phyloP scores from a whole-genome alignment of 2,888 invertebrate species.

The Monopis laevigella region DNA sequence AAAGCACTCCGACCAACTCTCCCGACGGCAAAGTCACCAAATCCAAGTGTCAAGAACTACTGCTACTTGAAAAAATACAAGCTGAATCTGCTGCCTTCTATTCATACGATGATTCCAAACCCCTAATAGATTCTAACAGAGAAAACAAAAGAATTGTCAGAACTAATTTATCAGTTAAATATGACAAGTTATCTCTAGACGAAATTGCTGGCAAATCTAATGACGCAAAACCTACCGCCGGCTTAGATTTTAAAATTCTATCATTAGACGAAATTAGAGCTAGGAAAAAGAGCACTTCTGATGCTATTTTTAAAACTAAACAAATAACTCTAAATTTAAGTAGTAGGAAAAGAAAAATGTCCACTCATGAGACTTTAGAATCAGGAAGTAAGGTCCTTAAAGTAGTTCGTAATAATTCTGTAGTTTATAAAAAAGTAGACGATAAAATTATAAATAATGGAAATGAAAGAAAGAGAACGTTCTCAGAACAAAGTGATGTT shows the following conservation, averaged over 20 bases:
- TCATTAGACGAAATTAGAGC: slow-evolving; percentile 63
- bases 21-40: slow-evolving; percentile 53
- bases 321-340: slow-evolving; percentile 45
- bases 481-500: slow-evolving; percentile 46
- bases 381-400: slow-evolving; percentile 54
- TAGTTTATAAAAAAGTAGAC: slow-evolving; percentile 53
- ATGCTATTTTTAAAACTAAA: slow-evolving; percentile 27
- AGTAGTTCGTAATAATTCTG: slow-evolving; percentile 53
- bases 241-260: slow-evolving; percentile 54
- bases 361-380: slow-evolving; percentile 49
- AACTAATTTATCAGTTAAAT: slow-evolving; percentile 39
- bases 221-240: slow-evolving; percentile 28
- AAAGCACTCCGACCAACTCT: slow-evolving; percentile 72
- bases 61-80: slow-evolving; percentile 74
- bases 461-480: slow-evolving; percentile 42
- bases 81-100: slow-evolving; percentile 79
- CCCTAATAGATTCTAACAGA: slow-evolving; percentile 28
- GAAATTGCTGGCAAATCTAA: slow-evolving; percentile 49
- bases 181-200: slow-evolving; percentile 59
- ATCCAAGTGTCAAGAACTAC: slow-evolving; percentile 74
- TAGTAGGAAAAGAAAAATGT: slow-evolving; percentile 48
- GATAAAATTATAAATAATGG: slow-evolving; percentile 28
- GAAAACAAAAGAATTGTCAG: slow-evolving; percentile 37
- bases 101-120: slow-evolving; percentile 62
- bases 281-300: slow-evolving; percentile 32